Conservation (phyloP, 2,113 vertebrate species). For the Calonectris borealis region DNA sequence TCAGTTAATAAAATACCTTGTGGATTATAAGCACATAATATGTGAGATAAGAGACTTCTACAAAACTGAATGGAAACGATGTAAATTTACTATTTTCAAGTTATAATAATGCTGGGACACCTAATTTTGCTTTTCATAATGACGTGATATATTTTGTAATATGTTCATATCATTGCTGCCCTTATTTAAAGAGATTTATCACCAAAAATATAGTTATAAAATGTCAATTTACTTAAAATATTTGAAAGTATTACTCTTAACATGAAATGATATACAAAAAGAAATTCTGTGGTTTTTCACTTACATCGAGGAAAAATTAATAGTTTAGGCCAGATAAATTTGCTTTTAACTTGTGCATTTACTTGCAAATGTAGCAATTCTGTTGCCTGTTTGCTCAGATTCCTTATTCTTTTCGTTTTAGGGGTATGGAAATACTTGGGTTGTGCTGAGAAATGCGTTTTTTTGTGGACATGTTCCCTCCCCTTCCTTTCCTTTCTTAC, state of each 20-base stretch:
- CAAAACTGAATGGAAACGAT: too few relatives aligned
- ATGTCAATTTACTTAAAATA: not conserved
- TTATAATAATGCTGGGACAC: not conserved
- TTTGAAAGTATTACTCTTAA: not conserved
- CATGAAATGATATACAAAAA: not conserved
- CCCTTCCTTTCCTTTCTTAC: not conserved
- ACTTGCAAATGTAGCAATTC: not conserved
- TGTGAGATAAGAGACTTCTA: not conserved
- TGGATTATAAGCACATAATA: not conserved
- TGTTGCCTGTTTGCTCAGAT: not conserved
- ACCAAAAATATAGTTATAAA: not conserved
- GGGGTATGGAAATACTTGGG: not conserved
- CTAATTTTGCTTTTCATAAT: not conserved
- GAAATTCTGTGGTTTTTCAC: not conserved
- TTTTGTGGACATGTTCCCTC: accelerated
- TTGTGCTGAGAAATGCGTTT: not conserved
- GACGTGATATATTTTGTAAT: not conserved
- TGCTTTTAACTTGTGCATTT: not conserved
- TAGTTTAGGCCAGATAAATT: not conserved
- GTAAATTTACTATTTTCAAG: not conserved
- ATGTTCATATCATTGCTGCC: not conserved
- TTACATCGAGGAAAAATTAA: not conserved
- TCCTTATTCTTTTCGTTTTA: not conserved
- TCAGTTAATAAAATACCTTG: not conserved
- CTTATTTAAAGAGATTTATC: not conserved